These are phyloP conservation scores for Limnephilus marmoratus DNA, from an alignment of 2,888 invertebrate species.

Conservation along the genomic window DNA sequence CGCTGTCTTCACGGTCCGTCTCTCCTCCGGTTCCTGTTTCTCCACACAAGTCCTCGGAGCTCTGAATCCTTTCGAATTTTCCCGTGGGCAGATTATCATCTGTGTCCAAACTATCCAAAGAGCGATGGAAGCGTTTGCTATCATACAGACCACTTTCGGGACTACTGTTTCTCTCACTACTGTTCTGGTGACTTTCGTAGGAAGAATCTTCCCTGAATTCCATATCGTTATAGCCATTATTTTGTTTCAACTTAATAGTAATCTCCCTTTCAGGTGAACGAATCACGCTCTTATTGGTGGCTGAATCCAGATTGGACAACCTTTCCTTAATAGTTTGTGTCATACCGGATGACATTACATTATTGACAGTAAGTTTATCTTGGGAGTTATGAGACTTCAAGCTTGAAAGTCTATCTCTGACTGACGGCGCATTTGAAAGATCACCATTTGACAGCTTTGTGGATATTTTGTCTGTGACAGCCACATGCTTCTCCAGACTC, in stretches of 20 bases:
- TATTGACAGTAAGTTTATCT: slow-evolving; percentile 58
- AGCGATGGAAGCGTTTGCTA: slow-evolving; percentile 76
- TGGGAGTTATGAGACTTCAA: slow-evolving; percentile 65
- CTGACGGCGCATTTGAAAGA: slow-evolving; percentile 72
- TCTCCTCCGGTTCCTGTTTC: slow-evolving; percentile 74
- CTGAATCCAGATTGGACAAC: slow-evolving; percentile 75
- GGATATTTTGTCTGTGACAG: slow-evolving; percentile 74
- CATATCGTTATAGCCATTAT: slow-evolving; percentile 75
- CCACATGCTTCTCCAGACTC: slow-evolving; percentile 77
- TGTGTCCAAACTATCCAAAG: slow-evolving; percentile 81
- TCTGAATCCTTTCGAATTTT: slow-evolving; percentile 81
- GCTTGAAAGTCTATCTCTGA: slow-evolving; percentile 76
- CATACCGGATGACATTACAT: slow-evolving; percentile 52
- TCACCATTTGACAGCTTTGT: slow-evolving; percentile 75
- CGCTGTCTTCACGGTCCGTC: slow-evolving; percentile 87
- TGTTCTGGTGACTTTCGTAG: slow-evolving; percentile 73
- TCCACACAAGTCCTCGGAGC: slow-evolving; percentile 78
- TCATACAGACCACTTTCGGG: slow-evolving; percentile 61
- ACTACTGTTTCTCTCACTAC: slow-evolving; percentile 62
- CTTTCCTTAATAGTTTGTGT: slow-evolving; percentile 73
- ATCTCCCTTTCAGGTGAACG: slow-evolving; percentile 59
- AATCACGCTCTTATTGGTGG: slow-evolving; percentile 73
- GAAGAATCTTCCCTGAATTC: slow-evolving; percentile 76
- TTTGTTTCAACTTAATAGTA: slow-evolving; percentile 70
- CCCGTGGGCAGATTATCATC: slow-evolving; percentile 75